These are phyloP conservation scores for Narcine bancroftii DNA, from an alignment of 2,113 vertebrate species.

Conservation along the genomic window DNA sequence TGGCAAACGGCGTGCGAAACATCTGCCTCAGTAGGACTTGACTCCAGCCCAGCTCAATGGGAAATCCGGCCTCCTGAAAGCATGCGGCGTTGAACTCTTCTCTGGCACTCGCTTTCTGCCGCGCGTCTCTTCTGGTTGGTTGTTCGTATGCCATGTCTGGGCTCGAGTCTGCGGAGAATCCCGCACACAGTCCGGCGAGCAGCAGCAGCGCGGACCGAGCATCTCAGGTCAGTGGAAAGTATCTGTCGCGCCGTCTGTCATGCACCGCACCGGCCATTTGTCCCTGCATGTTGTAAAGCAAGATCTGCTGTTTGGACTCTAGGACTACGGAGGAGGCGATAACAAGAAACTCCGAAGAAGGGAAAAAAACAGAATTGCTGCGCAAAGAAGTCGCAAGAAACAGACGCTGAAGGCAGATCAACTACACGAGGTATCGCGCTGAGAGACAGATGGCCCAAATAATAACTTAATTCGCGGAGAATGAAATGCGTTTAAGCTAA, in stretches of 20 bases:
- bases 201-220: neutral
- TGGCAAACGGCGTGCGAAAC: neutral
- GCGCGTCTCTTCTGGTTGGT: neutral
- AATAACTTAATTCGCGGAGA: too few relatives aligned
- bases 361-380: slow-evolving; percentile 85
- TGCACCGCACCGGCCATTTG: neutral
- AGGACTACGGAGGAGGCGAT: slow-evolving; percentile 70
- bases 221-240: slow-evolving; percentile 6
- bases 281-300: neutral
- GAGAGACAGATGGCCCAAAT: neutral
- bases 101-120: neutral
- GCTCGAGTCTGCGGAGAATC: neutral
- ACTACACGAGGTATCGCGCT: slow-evolving; percentile 71
- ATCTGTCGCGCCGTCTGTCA: neutral
- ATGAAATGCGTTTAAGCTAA: neutral
- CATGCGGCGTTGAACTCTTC: neutral
- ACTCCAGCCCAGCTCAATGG: neutral
- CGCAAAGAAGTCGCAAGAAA: slow-evolving; percentile 83
- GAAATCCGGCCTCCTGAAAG: neutral
- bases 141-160: neutral
- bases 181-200: neutral
- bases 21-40: neutral
- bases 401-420: slow-evolving; percentile 85
- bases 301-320: neutral
- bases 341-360: slow-evolving; percentile 70